Evolutionary conservation across 1,140 invertebrate species (phyloP).

Genomic region (Pseudoatta argentina): DNA sequence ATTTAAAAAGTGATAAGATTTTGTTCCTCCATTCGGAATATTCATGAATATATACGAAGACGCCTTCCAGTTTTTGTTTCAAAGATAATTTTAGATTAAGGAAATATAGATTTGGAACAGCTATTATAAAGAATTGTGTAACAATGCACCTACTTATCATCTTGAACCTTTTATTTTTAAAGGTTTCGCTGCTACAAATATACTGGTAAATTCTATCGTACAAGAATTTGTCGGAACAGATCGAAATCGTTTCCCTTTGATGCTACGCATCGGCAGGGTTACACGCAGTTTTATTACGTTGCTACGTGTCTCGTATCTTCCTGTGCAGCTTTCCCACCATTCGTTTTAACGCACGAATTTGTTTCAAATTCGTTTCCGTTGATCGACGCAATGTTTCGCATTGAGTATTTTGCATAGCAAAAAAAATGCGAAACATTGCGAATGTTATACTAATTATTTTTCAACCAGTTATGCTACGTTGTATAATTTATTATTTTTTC

Average conservation of each 20-base stretch:
- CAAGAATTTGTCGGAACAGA: conserved; percentile 40
- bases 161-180: conserved; percentile 6
- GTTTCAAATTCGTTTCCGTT: conserved; percentile 24
- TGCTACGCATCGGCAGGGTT: conserved; percentile 26
- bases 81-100: neutral
- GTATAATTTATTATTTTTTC: neutral
- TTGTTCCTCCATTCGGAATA: neutral
- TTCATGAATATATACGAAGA: neutral
- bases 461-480: neutral
- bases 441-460: conserved; percentile 17
- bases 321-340: conserved; percentile 13
- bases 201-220: neutral
- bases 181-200: neutral
- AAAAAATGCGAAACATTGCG: neutral
- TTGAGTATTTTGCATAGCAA: neutral
- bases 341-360: conserved; percentile 56
- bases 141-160: neutral
- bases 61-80: neutral
- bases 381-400: neutral
- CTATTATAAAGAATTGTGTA: neutral
- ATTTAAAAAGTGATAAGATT: neutral
- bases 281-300: conserved; percentile 59
- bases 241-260: conserved; percentile 62
- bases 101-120: neutral
- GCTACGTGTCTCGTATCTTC: conserved; percentile 54